Evolutionary conservation across 2,888 invertebrate genomes (phyloP).

Genomic region (Coelinius sp.): DNA sequence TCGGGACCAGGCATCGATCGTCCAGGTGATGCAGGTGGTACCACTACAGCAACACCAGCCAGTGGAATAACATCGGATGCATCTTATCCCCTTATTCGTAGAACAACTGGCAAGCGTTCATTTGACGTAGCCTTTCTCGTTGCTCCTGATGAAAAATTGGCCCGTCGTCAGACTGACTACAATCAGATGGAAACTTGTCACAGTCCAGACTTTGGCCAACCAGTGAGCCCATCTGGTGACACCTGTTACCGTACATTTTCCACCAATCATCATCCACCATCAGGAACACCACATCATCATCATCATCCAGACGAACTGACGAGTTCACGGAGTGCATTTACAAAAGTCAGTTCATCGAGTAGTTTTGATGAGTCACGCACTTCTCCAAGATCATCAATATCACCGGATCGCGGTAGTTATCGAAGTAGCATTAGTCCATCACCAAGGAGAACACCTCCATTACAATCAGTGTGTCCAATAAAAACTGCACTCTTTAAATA

Average conservation of each 20-base stretch:
- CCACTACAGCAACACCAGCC: conserved; percentile 49
- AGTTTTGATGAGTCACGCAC: conserved; percentile 61
- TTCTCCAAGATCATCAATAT: conserved; percentile 81
- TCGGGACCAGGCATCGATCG: conserved; percentile 66
- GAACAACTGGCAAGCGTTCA: conserved; percentile 79
- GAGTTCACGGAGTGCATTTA: conserved; percentile 82
- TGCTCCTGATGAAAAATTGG: conserved; percentile 87
- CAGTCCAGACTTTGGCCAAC: conserved; percentile 26
- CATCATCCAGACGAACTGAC: conserved; percentile 29
- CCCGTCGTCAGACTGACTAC: conserved; percentile 73
- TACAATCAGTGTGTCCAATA: conserved; percentile 71
- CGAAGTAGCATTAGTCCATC: conserved; percentile 87
- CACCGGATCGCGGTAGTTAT: conserved; percentile 83
- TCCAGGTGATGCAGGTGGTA: conserved; percentile 61
- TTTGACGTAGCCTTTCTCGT: conserved; percentile 94
- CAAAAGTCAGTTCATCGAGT: conserved; percentile 78
- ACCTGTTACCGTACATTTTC: conserved; percentile 27
- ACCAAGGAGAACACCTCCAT: conserved; percentile 72
- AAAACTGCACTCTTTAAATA: conserved; percentile 58
- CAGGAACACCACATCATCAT: too few species aligned
- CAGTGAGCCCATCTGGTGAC: conserved; percentile 22
- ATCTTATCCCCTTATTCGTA: conserved; percentile 65
- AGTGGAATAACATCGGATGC: conserved; percentile 57
- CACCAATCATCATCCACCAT: conserved; percentile 5
- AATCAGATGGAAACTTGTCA: conserved; percentile 65